Conservation (phyloP, 2,888 invertebrate species). For the Stramonita haemastoma region DNA sequence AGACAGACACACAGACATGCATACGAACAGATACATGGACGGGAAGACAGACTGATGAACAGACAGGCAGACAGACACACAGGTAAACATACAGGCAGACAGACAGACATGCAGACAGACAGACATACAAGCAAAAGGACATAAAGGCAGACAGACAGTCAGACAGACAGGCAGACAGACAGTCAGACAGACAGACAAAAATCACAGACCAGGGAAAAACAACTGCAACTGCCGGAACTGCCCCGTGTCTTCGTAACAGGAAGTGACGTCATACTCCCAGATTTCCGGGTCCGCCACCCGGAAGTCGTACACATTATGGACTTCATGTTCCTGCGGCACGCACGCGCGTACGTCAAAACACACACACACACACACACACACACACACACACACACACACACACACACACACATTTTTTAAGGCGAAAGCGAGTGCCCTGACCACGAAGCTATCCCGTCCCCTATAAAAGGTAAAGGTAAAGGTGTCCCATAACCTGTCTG, state of each 20-base stretch:
- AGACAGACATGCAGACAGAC: not conserved
- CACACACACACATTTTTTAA: not conserved
- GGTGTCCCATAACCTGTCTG: too few relatives aligned
- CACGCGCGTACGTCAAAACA: not conserved
- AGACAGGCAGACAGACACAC: not conserved
- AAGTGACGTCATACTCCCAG: slow-evolving; percentile 50
- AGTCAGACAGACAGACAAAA: not conserved
- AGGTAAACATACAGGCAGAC: not conserved
- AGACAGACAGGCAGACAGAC: not conserved
- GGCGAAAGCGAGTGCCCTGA: too few relatives aligned
- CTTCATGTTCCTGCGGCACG: slow-evolving; percentile 41
- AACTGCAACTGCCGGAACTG: not conserved
- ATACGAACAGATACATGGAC: not conserved
- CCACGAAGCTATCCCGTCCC: too few relatives aligned
- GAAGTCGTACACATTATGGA: slow-evolving; percentile 61
- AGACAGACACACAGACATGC: not conserved
- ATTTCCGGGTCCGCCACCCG: slow-evolving; percentile 55
- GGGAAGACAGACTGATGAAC: not conserved
- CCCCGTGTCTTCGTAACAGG: slow-evolving; percentile 21
- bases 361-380: not conserved
- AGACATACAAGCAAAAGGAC: not conserved
- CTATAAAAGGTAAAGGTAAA: too few relatives aligned
- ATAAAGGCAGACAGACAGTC: not conserved
- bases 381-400: not conserved
- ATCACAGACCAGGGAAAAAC: slow-evolving; percentile 21